Evolutionary conservation across 92 coral and sea anemone genomes (phyloP), one percentile per base, ranked within the genome.

Genomic region (Paramuricea clavata): DNA sequence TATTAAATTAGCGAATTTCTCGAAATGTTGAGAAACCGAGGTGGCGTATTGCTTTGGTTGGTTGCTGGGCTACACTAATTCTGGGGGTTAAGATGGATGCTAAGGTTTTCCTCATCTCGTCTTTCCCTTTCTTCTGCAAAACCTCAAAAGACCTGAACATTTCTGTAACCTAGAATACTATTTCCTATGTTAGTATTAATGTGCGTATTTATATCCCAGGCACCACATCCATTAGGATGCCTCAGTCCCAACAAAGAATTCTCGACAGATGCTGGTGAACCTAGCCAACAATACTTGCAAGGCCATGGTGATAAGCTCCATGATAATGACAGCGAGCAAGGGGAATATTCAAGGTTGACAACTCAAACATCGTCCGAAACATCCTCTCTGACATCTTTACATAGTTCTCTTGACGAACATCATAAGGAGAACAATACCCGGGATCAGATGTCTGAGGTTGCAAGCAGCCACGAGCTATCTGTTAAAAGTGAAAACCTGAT

Each of bases 241-340:
- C n/a, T 73, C 5, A 73, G 79, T 23, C 79, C 79, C 8, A 73
- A 31, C 49, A 39, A 73, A 73, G 32, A 73, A 52, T 44, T 44
- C 19, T 21, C 32, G 33, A 21, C n/a, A 10, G 34, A 21, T 0
- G 60, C 26, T 22, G 79, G 54, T 5, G 60, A 73, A 44, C 57
- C 60, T n/a, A 39, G 57, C 35, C 57, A 73, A 19, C 6, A 10
- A 47, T 10, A 47, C 6, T 17, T 21, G 62, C 62, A 54, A 54
- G 27, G 62, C 11, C 23, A 19, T 5, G 17, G 0, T 21, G 26
- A 17, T 19, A 54, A 22, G 8, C 15, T 25, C 9, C 59, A 19
- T 6, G 23, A 21, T 0, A 12, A 5, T 6, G 23, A 42, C 12
- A 12, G 35, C 57, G 16, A 21, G 3, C 30, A 21, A 9, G 57